Evolutionary conservation across 2,113 vertebrate species (phyloP).

Genomic region (Tetrax tetrax): DNA sequence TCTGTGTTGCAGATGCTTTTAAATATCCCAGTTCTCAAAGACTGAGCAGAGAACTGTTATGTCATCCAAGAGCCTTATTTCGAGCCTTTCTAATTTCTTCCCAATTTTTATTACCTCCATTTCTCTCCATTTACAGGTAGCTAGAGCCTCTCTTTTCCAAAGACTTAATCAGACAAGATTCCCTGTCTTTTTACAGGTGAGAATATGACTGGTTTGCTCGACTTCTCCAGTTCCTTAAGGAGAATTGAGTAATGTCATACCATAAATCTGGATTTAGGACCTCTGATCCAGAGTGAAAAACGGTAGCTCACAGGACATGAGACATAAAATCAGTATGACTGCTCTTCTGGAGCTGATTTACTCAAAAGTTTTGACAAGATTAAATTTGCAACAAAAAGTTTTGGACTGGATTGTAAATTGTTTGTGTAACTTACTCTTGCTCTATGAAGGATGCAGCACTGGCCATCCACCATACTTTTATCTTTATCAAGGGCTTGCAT

Average conservation of each 20-base stretch:
- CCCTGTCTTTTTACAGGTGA: background rate
- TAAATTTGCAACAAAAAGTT: background rate
- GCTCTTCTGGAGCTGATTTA: background rate
- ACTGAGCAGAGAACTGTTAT: background rate
- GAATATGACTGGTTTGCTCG: background rate
- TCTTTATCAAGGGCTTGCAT: background rate
- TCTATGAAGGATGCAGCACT: background rate
- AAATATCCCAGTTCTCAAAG: background rate
- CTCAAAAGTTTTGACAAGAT: background rate
- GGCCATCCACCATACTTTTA: background rate
- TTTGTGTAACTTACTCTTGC: background rate
- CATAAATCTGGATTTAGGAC: background rate
- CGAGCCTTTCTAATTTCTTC: background rate
- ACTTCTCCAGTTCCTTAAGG: background rate
- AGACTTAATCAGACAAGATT: background rate
- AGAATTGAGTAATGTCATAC: background rate
- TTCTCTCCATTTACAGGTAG: background rate
- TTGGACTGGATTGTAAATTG: background rate
- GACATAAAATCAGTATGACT: background rate
- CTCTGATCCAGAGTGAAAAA: background rate
- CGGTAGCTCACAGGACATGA: background rate
- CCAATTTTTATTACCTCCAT: background rate
- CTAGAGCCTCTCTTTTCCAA: background rate
- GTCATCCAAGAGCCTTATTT: background rate
- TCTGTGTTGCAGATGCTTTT: background rate